A percentile compares a stretch with the other conserved stretches of the same genome.
These are phyloP conservation scores for Oenanthe melanoleuca DNA, from an alignment of 2,113 vertebrate genomes.

Conservation along the genomic window DNA sequence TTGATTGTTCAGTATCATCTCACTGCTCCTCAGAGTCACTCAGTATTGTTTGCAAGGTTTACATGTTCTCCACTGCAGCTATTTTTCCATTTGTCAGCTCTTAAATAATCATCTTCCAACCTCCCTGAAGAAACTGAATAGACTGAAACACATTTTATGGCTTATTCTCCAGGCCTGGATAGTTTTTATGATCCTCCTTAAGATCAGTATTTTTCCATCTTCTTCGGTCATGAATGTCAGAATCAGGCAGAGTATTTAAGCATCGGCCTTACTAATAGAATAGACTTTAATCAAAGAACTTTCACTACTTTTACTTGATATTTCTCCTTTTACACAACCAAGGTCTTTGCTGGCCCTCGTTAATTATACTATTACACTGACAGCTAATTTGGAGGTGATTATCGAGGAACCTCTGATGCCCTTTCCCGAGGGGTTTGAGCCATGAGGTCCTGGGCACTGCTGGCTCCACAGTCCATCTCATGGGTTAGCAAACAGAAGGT, in stretches of 20 bases:
- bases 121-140: background rate
- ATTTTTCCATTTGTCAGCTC: background rate
- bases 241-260: background rate
- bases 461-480: background rate
- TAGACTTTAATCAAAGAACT: background rate
- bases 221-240: background rate
- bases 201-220: background rate
- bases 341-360: background rate
- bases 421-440: background rate
- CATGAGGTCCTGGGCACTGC: background rate
- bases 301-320: background rate
- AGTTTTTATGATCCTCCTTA: background rate
- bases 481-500: background rate
- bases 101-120: background rate
- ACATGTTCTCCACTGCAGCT: background rate
- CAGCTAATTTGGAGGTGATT: background rate
- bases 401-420: background rate
- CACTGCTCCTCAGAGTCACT: background rate
- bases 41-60: background rate
- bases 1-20: background rate
- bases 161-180: background rate
- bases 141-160: background rate
- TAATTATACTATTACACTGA: background rate
- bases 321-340: background rate
- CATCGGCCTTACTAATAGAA: background rate